phyloP scores from a whole-genome alignment of 1,140 invertebrate genomes.

The Nasonia giraulti region DNA sequence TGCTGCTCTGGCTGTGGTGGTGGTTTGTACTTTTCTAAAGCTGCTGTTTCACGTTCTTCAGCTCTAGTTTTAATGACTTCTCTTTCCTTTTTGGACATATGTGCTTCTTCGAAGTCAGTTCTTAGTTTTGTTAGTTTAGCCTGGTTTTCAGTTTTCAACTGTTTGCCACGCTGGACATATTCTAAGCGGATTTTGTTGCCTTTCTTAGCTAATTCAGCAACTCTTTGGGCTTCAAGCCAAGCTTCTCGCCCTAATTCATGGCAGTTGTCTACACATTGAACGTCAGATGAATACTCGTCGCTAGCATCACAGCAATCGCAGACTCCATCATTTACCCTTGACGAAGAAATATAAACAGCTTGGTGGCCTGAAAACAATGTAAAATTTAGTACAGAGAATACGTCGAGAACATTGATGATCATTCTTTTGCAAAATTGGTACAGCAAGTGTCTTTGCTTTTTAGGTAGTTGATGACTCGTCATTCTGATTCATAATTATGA shows the following conservation, averaged over 20 bases:
- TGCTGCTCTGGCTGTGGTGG: constrained; percentile 78
- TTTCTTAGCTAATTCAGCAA: constrained; percentile 83
- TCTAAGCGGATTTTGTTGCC: constrained; percentile 86
- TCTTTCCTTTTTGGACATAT: constrained; percentile 83
- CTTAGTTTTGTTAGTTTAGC: constrained; percentile 81
- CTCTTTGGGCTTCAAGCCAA: constrained; percentile 82
- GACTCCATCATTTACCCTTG: constrained; percentile 95
- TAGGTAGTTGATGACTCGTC: too few relatives aligned
- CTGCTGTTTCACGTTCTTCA: constrained; percentile 84
- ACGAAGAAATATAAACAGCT: constrained; percentile 85
- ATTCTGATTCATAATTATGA: too few relatives aligned
- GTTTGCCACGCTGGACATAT: constrained; percentile 85
- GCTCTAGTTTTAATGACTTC: constrained; percentile 82
- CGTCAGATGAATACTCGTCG: constrained; percentile 87
- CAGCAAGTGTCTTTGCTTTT: too few relatives aligned
- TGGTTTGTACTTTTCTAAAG: constrained; percentile 85
- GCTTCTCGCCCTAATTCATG: constrained; percentile 88
- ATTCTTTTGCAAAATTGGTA: background rate
- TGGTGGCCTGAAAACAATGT: constrained; percentile 42
- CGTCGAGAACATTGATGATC: background rate
- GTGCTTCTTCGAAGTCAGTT: constrained; percentile 83
- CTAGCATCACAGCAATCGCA: constrained; percentile 99
- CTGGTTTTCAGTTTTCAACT: constrained; percentile 83
- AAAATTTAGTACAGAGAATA: background rate
- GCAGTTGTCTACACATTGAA: constrained; percentile 85